Evolutionary conservation across 2,113 vertebrate genomes (phyloP).

Genomic region (Cryptotis parvus): DNA sequence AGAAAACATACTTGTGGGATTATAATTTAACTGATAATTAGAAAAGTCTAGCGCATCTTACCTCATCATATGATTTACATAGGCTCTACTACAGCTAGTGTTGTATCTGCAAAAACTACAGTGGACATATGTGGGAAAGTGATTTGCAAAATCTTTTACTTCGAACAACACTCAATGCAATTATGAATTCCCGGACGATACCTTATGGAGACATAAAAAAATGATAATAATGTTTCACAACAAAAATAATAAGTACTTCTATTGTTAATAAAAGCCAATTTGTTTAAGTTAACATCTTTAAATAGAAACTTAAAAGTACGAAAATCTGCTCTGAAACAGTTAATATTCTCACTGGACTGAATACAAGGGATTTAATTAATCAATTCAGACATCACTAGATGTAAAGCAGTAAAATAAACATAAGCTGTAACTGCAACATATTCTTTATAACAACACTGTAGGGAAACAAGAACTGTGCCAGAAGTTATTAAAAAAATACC

Average conservation of each 20-base stretch:
- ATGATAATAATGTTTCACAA: conserved; percentile 42
- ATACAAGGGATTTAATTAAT: conserved; percentile 28
- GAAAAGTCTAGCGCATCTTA: conserved; percentile 82
- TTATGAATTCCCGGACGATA: conserved; percentile 86
- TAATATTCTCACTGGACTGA: not conserved
- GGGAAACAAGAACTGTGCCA: not conserved
- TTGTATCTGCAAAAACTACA: conserved; percentile 96
- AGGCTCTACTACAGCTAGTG: conserved; percentile 96
- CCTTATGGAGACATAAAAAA: conserved; percentile 85
- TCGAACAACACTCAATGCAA: conserved; percentile 95
- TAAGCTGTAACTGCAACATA: not conserved
- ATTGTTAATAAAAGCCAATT: conserved; percentile 33
- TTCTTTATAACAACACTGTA: not conserved
- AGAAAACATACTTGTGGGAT: conserved; percentile 56
- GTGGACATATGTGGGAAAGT: conserved; percentile 92
- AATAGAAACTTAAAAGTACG: conserved; percentile 6
- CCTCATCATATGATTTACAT: conserved; percentile 96
- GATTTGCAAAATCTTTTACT: conserved; percentile 93
- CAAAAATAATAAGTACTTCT: conserved; percentile 9
- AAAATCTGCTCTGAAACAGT: conserved; percentile 5
- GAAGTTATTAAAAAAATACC: conserved; percentile 10
- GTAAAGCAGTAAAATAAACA: not conserved
- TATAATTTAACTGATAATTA: conserved; percentile 60
- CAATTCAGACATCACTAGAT: conserved; percentile 11
- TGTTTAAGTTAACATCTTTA: conserved; percentile 22